Percentiles rank a stretch among this genome's conserved stretches.
These are phyloP conservation scores for Drosophila eohydei DNA, from an alignment of 2,888 invertebrate genomes.

Conservation along the genomic window DNA sequence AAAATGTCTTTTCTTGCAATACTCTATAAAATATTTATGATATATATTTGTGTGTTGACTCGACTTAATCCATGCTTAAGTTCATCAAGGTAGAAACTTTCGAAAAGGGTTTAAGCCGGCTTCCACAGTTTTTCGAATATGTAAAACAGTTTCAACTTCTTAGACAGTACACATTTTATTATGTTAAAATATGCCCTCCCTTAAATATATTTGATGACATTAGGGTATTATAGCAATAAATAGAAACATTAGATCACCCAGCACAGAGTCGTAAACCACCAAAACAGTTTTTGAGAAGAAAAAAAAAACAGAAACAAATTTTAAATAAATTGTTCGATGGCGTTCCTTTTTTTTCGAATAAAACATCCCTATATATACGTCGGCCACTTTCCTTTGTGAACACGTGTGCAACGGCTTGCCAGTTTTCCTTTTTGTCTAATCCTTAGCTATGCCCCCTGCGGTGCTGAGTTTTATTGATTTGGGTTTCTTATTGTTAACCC, in stretches of 20 bases:
- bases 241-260: constrained; percentile 4
- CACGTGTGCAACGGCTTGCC: constrained; percentile 70
- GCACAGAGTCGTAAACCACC: constrained; percentile 3
- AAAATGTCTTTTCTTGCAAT: too few species aligned
- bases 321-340: constrained; percentile 56
- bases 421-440: constrained; percentile 41
- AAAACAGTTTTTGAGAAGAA: constrained; percentile 25
- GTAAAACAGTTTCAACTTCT: too few species aligned
- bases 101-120: too few species aligned
- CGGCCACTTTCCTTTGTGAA: constrained; percentile 74
- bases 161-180: too few species aligned
- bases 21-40: too few species aligned
- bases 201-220: neutral
- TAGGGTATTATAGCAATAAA: neutral
- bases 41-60: too few species aligned
- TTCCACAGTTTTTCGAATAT: too few species aligned
- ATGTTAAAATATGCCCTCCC: too few species aligned
- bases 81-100: too few species aligned
- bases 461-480: constrained; percentile 75
- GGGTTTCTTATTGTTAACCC: constrained; percentile 58
- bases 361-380: constrained; percentile 36
- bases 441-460: constrained; percentile 67
- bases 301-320: constrained; percentile 47
- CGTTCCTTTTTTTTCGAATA: constrained; percentile 30
- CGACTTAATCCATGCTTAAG: too few species aligned